Evolutionary conservation across 2,797 vertebrate genomes (phyloP).

Genomic region (Cossypha heuglini): DNA sequence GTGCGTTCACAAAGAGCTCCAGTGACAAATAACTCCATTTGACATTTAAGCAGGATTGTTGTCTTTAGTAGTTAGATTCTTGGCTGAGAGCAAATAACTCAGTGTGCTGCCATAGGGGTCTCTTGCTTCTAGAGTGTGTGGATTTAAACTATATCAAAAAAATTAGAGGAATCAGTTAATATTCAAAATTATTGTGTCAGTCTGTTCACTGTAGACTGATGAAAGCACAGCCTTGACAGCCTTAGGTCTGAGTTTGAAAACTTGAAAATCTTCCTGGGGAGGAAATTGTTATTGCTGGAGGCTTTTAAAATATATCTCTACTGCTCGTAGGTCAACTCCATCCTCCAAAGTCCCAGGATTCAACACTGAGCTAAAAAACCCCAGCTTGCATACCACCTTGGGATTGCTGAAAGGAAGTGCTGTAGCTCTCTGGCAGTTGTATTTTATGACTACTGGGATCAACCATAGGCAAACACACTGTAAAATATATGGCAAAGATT

Average conservation of each 20-base stretch:
- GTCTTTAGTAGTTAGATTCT: not conserved
- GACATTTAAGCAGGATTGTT: not conserved
- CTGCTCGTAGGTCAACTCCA: not conserved
- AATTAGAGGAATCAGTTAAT: not conserved
- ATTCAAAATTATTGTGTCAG: not conserved
- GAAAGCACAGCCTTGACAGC: not conserved
- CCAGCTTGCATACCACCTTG: not conserved
- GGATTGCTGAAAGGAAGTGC: not conserved
- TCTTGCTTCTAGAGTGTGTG: not conserved
- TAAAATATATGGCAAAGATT: conserved; percentile 34
- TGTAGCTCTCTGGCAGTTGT: not conserved
- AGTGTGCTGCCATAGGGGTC: not conserved
- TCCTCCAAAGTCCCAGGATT: not conserved
- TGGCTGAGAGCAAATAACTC: not conserved
- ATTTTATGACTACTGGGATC: conserved; percentile 11
- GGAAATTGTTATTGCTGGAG: not conserved
- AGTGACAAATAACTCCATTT: not conserved
- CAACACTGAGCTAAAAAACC: not conserved
- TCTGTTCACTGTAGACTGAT: not conserved
- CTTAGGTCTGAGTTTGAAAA: not conserved
- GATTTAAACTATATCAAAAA: not conserved
- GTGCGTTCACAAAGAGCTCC: not conserved
- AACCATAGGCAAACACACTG: not conserved
- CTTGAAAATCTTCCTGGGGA: not conserved
- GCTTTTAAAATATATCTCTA: not conserved